A percentile compares a stretch with the other conserved stretches of the same genome.
phyloP scores from a whole-genome alignment of 2,888 invertebrate species.

The Mactromeris polynyma region DNA sequence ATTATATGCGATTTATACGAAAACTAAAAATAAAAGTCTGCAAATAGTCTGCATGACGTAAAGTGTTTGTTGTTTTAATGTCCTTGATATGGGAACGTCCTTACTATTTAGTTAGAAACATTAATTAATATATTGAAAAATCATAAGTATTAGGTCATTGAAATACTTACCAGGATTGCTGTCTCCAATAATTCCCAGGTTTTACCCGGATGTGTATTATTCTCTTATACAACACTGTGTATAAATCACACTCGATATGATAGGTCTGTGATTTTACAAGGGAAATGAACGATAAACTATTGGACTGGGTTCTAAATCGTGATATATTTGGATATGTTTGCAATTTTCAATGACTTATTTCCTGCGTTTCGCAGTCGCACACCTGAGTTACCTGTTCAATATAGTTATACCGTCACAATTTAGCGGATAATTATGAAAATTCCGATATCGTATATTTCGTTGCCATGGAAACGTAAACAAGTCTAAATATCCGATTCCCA shows the following conservation, averaged over 20 bases:
- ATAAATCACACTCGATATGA: not conserved
- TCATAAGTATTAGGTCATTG: no score
- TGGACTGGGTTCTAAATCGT: not conserved
- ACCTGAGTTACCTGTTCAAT: constrained; percentile 64
- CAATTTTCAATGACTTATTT: constrained; percentile 42
- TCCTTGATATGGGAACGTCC: no score
- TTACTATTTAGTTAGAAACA: no score
- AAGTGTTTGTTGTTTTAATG: no score
- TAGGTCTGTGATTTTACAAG: not conserved
- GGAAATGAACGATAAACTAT: not conserved
- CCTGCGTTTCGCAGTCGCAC: not conserved
- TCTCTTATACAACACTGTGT: not conserved
- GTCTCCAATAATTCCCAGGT: no score
- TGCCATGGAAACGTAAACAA: constrained; percentile 66
- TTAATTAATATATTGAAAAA: no score
- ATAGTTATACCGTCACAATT: constrained; percentile 32
- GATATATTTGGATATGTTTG: constrained; percentile 3
- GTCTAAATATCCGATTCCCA: constrained; percentile 69
- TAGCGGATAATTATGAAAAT: constrained; percentile 59
- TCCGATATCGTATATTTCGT: constrained; percentile 73
- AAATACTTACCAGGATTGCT: no score
- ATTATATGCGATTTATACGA: no score
- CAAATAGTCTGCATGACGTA: no score
- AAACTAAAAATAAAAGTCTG: no score
- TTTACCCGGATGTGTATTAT: not conserved